Percentiles rank a stretch among this genome's conserved stretches.
Conservation (phyloP, 1,140 invertebrate genomes). For the Phocides pigmalion region DNA sequence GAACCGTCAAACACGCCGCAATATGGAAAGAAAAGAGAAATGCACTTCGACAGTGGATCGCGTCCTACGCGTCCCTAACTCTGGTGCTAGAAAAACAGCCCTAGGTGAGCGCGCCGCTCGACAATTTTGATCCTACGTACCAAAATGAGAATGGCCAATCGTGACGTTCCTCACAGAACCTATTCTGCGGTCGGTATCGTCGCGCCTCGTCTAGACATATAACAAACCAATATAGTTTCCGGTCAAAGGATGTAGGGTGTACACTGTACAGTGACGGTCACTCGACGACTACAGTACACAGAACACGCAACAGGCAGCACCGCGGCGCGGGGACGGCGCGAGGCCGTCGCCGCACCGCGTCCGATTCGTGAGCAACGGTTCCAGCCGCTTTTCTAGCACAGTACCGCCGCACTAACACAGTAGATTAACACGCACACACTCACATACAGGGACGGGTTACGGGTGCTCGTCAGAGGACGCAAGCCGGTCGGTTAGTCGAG, state of each 20-base stretch:
- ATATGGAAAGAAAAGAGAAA: conserved; percentile 84
- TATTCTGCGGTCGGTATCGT: conserved; percentile 78
- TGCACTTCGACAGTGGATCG: conserved; percentile 76
- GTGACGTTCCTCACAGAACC: conserved; percentile 80
- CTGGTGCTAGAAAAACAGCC: conserved; percentile 86
- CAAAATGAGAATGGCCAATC: conserved; percentile 80
- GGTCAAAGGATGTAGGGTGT: conserved; percentile 62
- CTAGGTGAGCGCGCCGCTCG: conserved; percentile 57
- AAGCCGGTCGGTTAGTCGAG: conserved; percentile 63
- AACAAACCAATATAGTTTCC: conserved; percentile 82
- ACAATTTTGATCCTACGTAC: conserved; percentile 77
- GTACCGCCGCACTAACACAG: conserved; percentile 61
- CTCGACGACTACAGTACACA: conserved; percentile 81
- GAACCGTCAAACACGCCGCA: conserved; percentile 69
- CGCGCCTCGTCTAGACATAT: conserved; percentile 76
- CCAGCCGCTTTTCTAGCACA: conserved; percentile 82
- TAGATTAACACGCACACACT: conserved; percentile 75
- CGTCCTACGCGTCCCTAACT: conserved; percentile 59
- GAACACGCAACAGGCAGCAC: conserved; percentile 70
- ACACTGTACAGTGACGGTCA: conserved; percentile 66
- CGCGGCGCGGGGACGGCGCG: conserved; percentile 48
- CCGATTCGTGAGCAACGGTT: conserved; percentile 61
- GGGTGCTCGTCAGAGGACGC: conserved; percentile 64
- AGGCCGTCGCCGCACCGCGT: conserved; percentile 34
- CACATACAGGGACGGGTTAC: conserved; percentile 69